Percentiles rank a stretch among this genome's conserved stretches.
phyloP scores from a whole-genome alignment of 2,888 invertebrate species.

The Rhopalosiphum nymphaeae region DNA sequence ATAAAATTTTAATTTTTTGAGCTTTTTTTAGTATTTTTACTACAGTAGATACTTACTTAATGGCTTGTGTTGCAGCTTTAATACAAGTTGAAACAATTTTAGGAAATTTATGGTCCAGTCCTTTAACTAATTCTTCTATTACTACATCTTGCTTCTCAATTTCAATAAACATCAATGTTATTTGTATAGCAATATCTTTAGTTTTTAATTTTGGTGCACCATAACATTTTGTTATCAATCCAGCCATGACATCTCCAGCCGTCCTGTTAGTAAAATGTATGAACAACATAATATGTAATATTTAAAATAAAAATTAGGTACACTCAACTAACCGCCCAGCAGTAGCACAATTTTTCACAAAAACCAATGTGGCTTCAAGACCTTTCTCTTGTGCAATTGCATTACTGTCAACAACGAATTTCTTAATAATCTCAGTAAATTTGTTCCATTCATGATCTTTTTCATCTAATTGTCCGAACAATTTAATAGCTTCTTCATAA shows the following conservation, averaged over 20 bases:
- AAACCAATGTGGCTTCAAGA: constrained; percentile 90
- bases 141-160: constrained; percentile 94
- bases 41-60: constrained; percentile 72
- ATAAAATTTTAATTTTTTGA: background rate
- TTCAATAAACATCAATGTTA: constrained; percentile 93
- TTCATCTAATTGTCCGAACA: constrained; percentile 90
- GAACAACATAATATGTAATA: background rate
- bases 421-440: constrained; percentile 90
- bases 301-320: background rate
- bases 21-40: background rate
- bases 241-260: constrained; percentile 88
- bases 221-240: constrained; percentile 92
- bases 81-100: constrained; percentile 92
- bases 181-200: constrained; percentile 89
- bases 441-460: constrained; percentile 95
- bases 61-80: constrained; percentile 79
- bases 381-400: constrained; percentile 96
- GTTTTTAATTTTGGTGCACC: constrained; percentile 92
- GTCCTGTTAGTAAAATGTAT: constrained; percentile 72
- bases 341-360: constrained; percentile 89
- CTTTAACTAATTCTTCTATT: constrained; percentile 91
- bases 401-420: constrained; percentile 95
- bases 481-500: constrained; percentile 92
- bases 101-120: constrained; percentile 95
- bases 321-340: constrained; percentile 74